Percentiles rank a stretch among this genome's conserved stretches.
Evolutionary conservation across 2,888 invertebrate species (phyloP).

Genomic region (Prenolepis imparis): DNA sequence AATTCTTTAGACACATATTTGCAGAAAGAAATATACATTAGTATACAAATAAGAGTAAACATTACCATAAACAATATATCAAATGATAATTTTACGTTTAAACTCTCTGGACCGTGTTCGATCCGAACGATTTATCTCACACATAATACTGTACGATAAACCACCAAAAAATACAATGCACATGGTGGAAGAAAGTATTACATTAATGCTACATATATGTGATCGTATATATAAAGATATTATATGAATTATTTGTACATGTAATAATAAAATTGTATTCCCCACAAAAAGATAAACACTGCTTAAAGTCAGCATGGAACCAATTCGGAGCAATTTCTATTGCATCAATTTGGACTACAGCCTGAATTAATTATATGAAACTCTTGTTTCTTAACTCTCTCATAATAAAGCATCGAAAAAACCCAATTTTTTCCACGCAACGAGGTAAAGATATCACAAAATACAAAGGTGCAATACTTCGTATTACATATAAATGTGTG

Average conservation of each 20-base stretch:
- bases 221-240: slow-evolving; percentile 3
- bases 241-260: slow-evolving; percentile 16
- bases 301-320: background rate
- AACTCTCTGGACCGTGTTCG: slow-evolving; percentile 40
- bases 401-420: background rate
- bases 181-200: background rate
- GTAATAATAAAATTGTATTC: slow-evolving; percentile 14
- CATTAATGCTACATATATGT: background rate
- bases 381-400: background rate
- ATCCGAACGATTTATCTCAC: slow-evolving; percentile 17
- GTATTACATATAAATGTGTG: slow-evolving; percentile 1
- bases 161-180: slow-evolving; percentile 1
- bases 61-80: background rate
- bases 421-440: background rate
- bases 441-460: slow-evolving; percentile 49
- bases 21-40: slow-evolving; percentile 33
- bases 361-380: background rate
- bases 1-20: slow-evolving; percentile 7
- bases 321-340: background rate
- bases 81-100: background rate
- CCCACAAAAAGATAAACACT: background rate
- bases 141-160: slow-evolving; percentile 13
- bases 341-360: background rate
- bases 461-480: slow-evolving; percentile 30
- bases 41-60: background rate